Evolutionary conservation across 2,888 invertebrate genomes (phyloP).

Genomic region (Helobdella robusta): DNA sequence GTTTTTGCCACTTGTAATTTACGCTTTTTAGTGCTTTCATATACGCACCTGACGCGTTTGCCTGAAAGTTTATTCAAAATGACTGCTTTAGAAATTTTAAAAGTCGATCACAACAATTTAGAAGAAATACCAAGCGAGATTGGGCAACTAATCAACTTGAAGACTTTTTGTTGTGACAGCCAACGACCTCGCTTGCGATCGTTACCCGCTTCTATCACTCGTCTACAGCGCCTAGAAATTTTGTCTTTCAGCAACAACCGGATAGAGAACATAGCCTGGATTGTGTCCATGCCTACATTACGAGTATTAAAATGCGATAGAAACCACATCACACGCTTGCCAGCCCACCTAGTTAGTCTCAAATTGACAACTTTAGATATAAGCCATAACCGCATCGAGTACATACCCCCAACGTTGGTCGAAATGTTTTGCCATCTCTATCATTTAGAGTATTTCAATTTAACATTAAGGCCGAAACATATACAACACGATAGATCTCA

Average conservation of each 20-base stretch:
- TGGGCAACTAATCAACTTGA: slow-evolving; percentile 33
- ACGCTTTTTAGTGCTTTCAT: slow-evolving; percentile 35
- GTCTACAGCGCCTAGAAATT: slow-evolving; percentile 33
- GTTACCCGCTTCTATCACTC: slow-evolving; percentile 33
- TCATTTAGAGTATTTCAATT: slow-evolving; percentile 36
- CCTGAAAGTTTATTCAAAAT: slow-evolving; percentile 35
- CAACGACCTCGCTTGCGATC: slow-evolving; percentile 34
- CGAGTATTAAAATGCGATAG: slow-evolving; percentile 34
- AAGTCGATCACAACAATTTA: slow-evolving; percentile 36
- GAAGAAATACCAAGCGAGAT: slow-evolving; percentile 36
- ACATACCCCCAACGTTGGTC: slow-evolving; percentile 34
- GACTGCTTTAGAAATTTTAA: slow-evolving; percentile 34
- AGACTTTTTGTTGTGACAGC: slow-evolving; percentile 34
- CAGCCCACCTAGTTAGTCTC: slow-evolving; percentile 34
- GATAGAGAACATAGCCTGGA: slow-evolving; percentile 35
- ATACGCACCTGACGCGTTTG: slow-evolving; percentile 32
- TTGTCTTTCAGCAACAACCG: slow-evolving; percentile 37
- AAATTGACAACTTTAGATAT: slow-evolving; percentile 34
- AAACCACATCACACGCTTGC: slow-evolving; percentile 35
- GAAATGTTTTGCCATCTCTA: slow-evolving; percentile 33
- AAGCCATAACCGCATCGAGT: slow-evolving; percentile 36
- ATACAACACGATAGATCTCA: slow-evolving; percentile 32
- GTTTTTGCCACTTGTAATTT: slow-evolving; percentile 31
- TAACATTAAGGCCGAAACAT: slow-evolving; percentile 33
- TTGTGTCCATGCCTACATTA: slow-evolving; percentile 31